Percentiles rank a stretch among this genome's conserved stretches.
phyloP scores from a whole-genome alignment of 2,113 vertebrate species.

The Pseudorectes ferrugineus region DNA sequence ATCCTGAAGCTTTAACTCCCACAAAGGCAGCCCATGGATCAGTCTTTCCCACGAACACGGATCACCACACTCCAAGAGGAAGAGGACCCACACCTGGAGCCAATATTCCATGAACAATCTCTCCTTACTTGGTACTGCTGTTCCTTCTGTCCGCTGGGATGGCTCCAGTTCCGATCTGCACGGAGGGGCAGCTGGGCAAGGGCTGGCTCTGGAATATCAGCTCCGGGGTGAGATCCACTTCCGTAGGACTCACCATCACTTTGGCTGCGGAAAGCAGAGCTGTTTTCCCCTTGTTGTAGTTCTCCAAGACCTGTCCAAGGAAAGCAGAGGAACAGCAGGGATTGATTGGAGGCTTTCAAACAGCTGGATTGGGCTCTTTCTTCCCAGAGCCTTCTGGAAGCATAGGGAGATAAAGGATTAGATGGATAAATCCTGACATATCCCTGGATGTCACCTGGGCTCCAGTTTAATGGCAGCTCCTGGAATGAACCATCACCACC shows the following conservation, averaged over 20 bases:
- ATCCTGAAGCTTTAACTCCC: not conserved
- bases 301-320: conserved; percentile 88
- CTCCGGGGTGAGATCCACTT: conserved; percentile 96
- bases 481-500: not conserved
- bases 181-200: conserved; percentile 60
- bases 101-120: not conserved
- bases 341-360: not conserved
- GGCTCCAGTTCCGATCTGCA: conserved; percentile 61
- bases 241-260: conserved; percentile 98
- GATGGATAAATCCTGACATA: not conserved
- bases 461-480: not conserved
- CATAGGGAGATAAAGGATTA: not conserved
- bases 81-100: not conserved
- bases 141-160: conserved; percentile 79
- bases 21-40: not conserved
- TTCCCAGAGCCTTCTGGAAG: not conserved
- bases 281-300: conserved; percentile 98
- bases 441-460: not conserved
- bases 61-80: not conserved
- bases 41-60: accelerated
- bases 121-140: conserved; percentile 88
- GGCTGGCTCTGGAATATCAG: conserved; percentile 85
- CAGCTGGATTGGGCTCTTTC: not conserved
- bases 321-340: not conserved
- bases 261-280: conserved; percentile 96